Evolutionary conservation across 2,797 vertebrate genomes (phyloP), one percentile per base, ranked within the genome.

Genomic region (Distichodus sexfasciatus): DNA sequence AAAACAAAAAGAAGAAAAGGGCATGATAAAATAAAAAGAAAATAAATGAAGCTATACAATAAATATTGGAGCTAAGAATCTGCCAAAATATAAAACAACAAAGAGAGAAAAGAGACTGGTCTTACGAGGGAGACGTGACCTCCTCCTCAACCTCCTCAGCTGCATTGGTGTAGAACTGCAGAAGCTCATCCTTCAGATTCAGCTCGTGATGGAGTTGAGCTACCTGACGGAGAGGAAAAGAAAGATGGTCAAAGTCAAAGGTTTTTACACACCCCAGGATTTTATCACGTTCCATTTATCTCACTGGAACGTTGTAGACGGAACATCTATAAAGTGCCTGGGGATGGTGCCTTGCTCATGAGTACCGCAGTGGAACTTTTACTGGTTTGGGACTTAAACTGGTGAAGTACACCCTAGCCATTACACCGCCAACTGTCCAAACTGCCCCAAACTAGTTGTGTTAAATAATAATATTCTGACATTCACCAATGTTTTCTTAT

Each of bases 161-260:
- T 6, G 94, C 89, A 0, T 90, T 95, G 78, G 95, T 98, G 72
- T 98, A 99, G 86, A 99, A 97, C 84, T 98, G 96, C 58, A 99
- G 93, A 66, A 99, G 90, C 70, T 99, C 97, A 48, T 99, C 96
- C 83, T 99, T 99, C 90, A 99, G 93, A 79, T 95, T 95, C 50
- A 99, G 88, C 74, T 99, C 97, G 51, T 99, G 96, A 44, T 96
- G 93, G 74, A 99, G 81, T 83, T 99, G 97, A 43, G 95, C 93
- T 62, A 98, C 95, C 97, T 99, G 82, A 40, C n/a, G 1, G 35
- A 43, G 21, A 54, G 26, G 4, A 10, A 57, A 4, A 66, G 35
- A 14, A 35, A 35, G 6, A 36, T 36, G 26, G 21, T 31, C 26
- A 46, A 24, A 14, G 28, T 28, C 12, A 7, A 14, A 44, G 40